Evolutionary conservation across 1,140 invertebrate genomes (phyloP).

Genomic region (Heliconius eleuchia): DNA sequence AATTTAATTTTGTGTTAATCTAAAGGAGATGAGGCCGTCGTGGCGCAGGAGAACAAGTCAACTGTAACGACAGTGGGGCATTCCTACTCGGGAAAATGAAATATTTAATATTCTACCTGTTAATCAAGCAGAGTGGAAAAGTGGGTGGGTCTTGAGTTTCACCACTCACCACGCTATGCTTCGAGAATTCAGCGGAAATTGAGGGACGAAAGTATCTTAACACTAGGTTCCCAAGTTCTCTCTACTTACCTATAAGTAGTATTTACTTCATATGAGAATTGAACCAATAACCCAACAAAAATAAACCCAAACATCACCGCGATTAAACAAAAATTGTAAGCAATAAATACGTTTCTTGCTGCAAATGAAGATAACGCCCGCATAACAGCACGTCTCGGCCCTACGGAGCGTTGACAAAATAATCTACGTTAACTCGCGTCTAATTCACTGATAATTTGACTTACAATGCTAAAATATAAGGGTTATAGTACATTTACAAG

Average conservation of each 20-base stretch:
- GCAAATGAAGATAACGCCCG: conserved; percentile 7
- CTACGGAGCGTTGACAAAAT: conserved; percentile 2
- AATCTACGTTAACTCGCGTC: conserved; percentile 20
- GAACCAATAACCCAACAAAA: not conserved
- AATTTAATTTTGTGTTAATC: too few species aligned
- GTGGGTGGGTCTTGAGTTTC: too few species aligned
- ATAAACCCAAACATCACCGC: not conserved
- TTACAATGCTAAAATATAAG: conserved; percentile 9
- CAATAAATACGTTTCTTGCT: conserved; percentile 4
- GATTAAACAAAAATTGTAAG: not conserved
- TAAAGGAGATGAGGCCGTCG: too few species aligned
- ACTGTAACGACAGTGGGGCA: too few species aligned
- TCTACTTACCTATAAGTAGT: not conserved
- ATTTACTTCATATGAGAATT: not conserved
- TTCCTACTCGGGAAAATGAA: too few species aligned
- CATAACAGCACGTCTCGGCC: conserved; percentile 1
- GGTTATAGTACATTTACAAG: not conserved
- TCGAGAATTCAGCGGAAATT: not conserved
- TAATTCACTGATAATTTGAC: conserved; percentile 21
- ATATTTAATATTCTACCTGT: too few species aligned
- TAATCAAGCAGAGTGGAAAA: too few species aligned
- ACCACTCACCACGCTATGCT: too few species aligned
- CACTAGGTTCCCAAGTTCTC: not conserved
- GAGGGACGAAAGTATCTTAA: not conserved
- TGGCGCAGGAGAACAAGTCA: too few species aligned